A percentile compares a stretch with the other conserved stretches of the same genome.
Evolutionary conservation across 2,888 invertebrate species (phyloP).

Genomic region (Yponomeuta cagnagella): DNA sequence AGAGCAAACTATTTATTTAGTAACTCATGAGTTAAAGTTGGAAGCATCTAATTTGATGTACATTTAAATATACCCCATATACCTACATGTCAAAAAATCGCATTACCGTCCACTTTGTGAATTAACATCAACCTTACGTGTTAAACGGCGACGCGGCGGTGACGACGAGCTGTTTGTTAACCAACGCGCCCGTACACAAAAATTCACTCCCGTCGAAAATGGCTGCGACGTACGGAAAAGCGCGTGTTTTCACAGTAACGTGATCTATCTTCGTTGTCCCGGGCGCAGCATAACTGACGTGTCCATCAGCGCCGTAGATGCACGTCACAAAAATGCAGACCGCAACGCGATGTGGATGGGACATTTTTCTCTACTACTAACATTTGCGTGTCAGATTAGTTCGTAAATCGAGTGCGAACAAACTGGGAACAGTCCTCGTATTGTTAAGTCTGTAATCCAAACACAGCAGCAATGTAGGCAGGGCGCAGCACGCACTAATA

Average conservation of each 20-base stretch:
- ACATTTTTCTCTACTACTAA: not conserved
- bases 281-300: not conserved
- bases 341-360: not conserved
- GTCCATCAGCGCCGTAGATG: not conserved
- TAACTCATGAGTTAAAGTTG: too few relatives aligned
- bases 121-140: not conserved
- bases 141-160: slow-evolving; percentile 1
- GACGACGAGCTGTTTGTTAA: not conserved
- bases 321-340: not conserved
- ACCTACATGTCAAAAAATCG: too few relatives aligned
- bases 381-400: not conserved
- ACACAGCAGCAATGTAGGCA: not conserved
- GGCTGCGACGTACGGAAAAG: not conserved
- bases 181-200: not conserved
- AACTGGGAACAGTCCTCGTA: not conserved
- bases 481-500: not conserved
- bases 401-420: not conserved
- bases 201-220: not conserved
- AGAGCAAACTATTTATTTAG: too few relatives aligned
- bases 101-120: not conserved
- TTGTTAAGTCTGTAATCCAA: not conserved
- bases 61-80: too few relatives aligned
- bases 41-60: too few relatives aligned
- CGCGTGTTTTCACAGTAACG: not conserved
- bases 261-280: not conserved